Evolutionary conservation across 2,888 invertebrate species (phyloP), one percentile per base, ranked within the genome.

Genomic region (Tethea ocularis): DNA sequence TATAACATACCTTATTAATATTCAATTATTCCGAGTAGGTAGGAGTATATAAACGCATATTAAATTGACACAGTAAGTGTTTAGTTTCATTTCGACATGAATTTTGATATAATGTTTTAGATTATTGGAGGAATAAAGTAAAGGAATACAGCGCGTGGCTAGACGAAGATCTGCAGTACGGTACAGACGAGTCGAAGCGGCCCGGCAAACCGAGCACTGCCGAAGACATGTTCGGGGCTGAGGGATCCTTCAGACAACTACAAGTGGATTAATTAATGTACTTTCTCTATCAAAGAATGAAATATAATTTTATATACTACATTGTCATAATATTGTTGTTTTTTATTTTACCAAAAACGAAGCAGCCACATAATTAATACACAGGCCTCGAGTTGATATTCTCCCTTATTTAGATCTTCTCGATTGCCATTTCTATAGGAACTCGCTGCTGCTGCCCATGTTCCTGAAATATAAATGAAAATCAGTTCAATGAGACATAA

Each of bases 161-260:
- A 56, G 78, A 92, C 52, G 94, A 94, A 66, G 94, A 94, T 61
- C 70, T 72, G 11, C 80, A 90, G 61, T 94, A 87, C 67, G 85
- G 92, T 24, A 91, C 94, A 1, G 93, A 94, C 66, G 95, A 95
- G 76, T 83, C 87, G 13, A 92, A 93, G 75, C 83, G 95, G 60
- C 90, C 89, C 8, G 94, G 94, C 17, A 93, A 89, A 68, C 93
- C 94, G 1, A 93, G 89, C 74, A 93, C 94, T 38, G 84, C 93
- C 0, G 90, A 93, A 58, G 89, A 89, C 22, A 80, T 94, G 67
- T 95, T 94, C 66, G 95, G 95, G 17, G 70, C 90, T 0, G 94
- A 94, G 22, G 94, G 94, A 20, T 94, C 94, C 11, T 94, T 94
- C 74, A 85, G 94, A 66, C 86, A 93, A 72, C 83, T 94, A 20